Conservation (phyloP, 2,113 vertebrate genomes). For the Chaenogobius annularis region DNA sequence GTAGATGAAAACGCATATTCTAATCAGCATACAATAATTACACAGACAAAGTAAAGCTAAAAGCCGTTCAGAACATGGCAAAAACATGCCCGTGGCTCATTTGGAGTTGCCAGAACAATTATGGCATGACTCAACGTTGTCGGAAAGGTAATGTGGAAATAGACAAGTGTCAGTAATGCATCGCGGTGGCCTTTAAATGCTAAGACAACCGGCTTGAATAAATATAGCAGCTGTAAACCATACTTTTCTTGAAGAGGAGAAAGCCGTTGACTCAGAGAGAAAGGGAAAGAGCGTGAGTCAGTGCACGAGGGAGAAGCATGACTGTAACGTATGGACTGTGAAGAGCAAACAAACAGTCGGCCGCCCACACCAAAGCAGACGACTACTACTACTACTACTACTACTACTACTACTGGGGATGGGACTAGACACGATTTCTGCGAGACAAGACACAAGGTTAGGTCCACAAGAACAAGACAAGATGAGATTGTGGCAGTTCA, state of each 20-base stretch:
- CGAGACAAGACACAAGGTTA: no score
- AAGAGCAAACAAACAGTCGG: constrained; percentile 13
- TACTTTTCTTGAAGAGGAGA: constrained; percentile 7
- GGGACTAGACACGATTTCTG: no score
- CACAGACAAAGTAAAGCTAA: neutral
- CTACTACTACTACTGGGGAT: no score
- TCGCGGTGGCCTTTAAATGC: neutral
- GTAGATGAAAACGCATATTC: no score
- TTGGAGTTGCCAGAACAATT: neutral
- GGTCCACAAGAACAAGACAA: no score
- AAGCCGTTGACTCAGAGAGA: constrained; percentile 7
- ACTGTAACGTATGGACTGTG: constrained; percentile 39
- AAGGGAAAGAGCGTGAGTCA: constrained; percentile 40
- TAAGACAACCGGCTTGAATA: neutral
- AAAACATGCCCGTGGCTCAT: neutral
- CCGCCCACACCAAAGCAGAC: constrained; percentile 20
- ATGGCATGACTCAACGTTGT: neutral
- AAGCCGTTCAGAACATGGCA: neutral
- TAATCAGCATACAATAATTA: no score
- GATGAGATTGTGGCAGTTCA: no score
- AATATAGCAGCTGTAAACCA: neutral
- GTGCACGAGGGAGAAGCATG: constrained; percentile 30
- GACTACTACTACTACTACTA: no score
- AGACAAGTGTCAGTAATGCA: constrained; percentile 1
- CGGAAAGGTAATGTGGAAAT: neutral